Base-by-base conservation (phyloP, 2,888 invertebrate genomes). In the Erebia epiphron region DNA sequence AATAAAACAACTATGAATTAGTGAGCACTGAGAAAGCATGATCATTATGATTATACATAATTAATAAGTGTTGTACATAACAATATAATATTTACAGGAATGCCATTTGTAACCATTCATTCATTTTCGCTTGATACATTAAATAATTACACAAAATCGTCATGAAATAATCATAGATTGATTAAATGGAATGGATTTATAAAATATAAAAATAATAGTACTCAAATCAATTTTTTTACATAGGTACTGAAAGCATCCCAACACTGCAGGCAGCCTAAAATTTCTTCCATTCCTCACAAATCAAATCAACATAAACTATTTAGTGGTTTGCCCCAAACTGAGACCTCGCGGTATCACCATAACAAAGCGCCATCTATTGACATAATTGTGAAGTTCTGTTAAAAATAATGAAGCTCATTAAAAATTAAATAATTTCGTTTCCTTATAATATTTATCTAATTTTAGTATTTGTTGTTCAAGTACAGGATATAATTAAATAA, bases 211-310 rank as follows among this genome's bases (percentile, higher is more conserved):
- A 50, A 14, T 5, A 1, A 54, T 11, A 18, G 8, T 54, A 54
- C 2, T 16, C 16, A 54, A 13, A 26, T 2, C 21, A 26, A 54
- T 54, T 57, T 57, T 7, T 10, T 21, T 16, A n/a, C 16, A 9
- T 52, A 52, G 16, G 16, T 9, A n/a, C 14, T 57, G 14, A 57
- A 26, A 21, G 26, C 11, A 54, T 18, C 54, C 54, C 14, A 18
- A 18, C 56, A 57, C 56, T 57, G 14, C 11, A 57, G 56, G 26
- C 26, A 57, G 56, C 18, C 50, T 50, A 52, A n/a, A n/a, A n/a
- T n/a, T n/a, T n/a, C 18, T 26, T 26, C 1, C 21, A 21, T 26
- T 57, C 11, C 8, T 52, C 18, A 18, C 18, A 60, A 43, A 60
- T 41, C 43, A 61, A 61, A 10, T 43, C 21, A 13, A 13, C 1